These are phyloP conservation scores for pig (Sus scrofa) DNA, from an alignment of 2,113 vertebrate species.

Conservation along the genomic window DNA sequence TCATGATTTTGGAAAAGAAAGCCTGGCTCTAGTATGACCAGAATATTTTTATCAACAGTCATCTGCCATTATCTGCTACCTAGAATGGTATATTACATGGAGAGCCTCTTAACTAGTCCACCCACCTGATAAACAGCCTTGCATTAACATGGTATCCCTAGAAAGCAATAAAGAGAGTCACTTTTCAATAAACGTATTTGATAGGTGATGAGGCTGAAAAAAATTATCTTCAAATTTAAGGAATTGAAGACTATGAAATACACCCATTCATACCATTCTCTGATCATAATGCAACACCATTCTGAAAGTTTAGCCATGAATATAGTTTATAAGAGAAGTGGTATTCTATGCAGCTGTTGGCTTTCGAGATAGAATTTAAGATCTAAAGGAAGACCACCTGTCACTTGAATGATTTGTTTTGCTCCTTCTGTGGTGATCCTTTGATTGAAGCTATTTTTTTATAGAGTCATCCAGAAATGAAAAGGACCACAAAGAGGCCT, in stretches of 20 bases:
- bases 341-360: neutral
- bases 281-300: neutral
- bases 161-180: conserved; percentile 27
- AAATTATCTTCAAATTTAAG: neutral
- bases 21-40: neutral
- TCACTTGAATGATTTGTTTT: neutral
- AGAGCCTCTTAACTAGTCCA: neutral
- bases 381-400: neutral
- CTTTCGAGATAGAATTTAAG: neutral
- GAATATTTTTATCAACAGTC: neutral
- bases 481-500: neutral
- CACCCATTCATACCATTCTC: neutral
- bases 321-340: neutral
- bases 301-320: neutral
- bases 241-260: neutral
- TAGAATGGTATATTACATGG: neutral
- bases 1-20: conserved; percentile 45
- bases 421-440: conserved; percentile 3
- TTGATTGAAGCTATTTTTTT: conserved; percentile 51
- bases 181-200: conserved; percentile 48
- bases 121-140: neutral
- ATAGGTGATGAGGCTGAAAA: neutral
- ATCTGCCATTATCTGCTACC: neutral
- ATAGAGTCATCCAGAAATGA: neutral
- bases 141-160: neutral